These are phyloP conservation scores for Cyprinus carpio DNA, from an alignment of 2,113 vertebrate species.

Conservation along the genomic window DNA sequence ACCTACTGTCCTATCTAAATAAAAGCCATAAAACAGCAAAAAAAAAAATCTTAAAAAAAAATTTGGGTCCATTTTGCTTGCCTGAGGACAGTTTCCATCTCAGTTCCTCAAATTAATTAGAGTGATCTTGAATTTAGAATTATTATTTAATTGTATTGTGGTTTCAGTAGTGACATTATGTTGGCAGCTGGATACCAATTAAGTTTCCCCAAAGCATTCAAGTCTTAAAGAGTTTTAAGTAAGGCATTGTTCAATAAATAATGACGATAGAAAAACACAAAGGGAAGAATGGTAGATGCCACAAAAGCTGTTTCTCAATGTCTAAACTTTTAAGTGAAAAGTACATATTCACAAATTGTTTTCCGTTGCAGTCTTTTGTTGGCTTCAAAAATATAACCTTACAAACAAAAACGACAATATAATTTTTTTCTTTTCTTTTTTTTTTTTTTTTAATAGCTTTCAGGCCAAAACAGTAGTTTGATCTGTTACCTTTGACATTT, in stretches of 20 bases:
- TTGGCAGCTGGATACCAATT: not conserved
- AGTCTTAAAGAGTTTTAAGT: not conserved
- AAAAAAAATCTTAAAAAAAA: too few relatives aligned
- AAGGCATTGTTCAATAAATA: not conserved
- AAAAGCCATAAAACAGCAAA: too few relatives aligned
- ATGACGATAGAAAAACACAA: not conserved
- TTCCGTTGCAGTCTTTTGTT: not conserved
- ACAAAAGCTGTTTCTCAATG: not conserved
- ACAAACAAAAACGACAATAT: not conserved
- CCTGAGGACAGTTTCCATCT: not conserved
- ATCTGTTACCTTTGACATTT: too few relatives aligned
- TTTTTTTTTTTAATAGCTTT: not conserved
- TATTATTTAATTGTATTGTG: not conserved
- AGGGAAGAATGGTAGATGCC: not conserved
- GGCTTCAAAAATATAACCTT: not conserved
- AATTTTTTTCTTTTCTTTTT: too few relatives aligned
- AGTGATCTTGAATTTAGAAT: not conserved
- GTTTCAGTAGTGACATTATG: not conserved
- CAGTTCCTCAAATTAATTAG: not conserved
- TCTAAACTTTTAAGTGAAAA: not conserved
- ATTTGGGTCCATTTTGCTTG: not conserved
- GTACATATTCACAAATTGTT: not conserved
- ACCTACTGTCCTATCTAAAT: too few relatives aligned
- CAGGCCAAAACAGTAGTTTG: too few relatives aligned
- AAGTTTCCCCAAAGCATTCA: not conserved